These are phyloP conservation scores for Tragelaphus eurycerus DNA, from an alignment of 2,797 vertebrate species.

Conservation along the genomic window DNA sequence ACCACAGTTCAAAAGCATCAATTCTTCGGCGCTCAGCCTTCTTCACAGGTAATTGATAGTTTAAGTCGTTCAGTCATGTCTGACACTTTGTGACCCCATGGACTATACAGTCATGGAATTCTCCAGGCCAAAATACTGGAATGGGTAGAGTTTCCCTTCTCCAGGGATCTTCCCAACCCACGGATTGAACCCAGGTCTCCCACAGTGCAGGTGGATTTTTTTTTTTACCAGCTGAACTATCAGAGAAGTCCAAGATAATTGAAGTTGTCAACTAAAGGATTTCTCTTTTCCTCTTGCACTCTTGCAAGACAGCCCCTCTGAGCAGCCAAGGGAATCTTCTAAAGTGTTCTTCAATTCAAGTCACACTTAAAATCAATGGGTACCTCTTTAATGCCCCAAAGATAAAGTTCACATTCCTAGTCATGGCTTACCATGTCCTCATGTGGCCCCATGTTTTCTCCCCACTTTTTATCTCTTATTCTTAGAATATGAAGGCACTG, in stretches of 20 bases:
- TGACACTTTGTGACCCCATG: not conserved
- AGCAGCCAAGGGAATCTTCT: not conserved
- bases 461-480: not conserved
- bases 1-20: too few relatives aligned
- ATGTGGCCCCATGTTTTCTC: not conserved
- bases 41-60: not conserved
- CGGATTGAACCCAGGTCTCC: not conserved
- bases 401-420: not conserved
- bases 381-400: not conserved
- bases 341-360: not conserved
- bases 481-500: not conserved
- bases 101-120: not conserved
- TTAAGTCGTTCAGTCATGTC: fast-evolving
- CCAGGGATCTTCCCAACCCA: not conserved
- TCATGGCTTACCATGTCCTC: not conserved
- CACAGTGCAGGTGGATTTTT: not conserved
- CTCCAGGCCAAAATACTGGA: not conserved
- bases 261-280: not conserved
- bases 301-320: not conserved
- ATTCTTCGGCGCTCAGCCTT: too few relatives aligned
- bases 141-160: not conserved
- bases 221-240: not conserved
- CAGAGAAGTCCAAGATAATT: not conserved
- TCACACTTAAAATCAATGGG: not conserved
- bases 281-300: not conserved